Conservation (phyloP, 2,888 invertebrate genomes). For the Notodonta dromedarius region DNA sequence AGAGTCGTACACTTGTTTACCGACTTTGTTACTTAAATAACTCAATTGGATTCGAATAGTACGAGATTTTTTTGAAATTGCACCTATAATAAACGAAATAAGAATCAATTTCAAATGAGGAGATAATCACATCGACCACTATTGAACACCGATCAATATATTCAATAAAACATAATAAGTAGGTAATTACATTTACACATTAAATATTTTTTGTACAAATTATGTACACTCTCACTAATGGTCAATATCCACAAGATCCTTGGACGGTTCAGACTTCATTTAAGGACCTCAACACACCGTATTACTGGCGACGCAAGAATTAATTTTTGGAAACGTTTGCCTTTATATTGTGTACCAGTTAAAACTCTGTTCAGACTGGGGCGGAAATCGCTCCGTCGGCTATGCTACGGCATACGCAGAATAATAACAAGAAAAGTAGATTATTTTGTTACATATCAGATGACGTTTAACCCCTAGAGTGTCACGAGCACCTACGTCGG, state of each 20-base stretch:
- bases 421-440: too few relatives aligned
- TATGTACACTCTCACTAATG: slow-evolving; percentile 63
- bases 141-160: slow-evolving; percentile 22
- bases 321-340: slow-evolving; percentile 28
- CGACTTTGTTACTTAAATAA: too few relatives aligned
- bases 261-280: slow-evolving; percentile 61
- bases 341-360: slow-evolving; percentile 25
- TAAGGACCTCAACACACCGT: slow-evolving; percentile 49
- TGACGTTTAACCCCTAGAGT: too few relatives aligned
- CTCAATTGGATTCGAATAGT: too few relatives aligned
- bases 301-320: slow-evolving; percentile 40
- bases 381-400: not conserved
- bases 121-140: not conserved
- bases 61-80: not conserved
- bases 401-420: too few relatives aligned
- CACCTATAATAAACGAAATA: too few relatives aligned
- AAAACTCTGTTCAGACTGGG: not conserved
- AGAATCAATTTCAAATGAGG: too few relatives aligned
- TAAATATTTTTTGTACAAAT: slow-evolving; percentile 44
- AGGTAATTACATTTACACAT: slow-evolving; percentile 14
- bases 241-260: slow-evolving; percentile 62
- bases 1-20: too few relatives aligned
- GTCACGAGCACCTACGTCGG: too few relatives aligned
- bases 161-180: slow-evolving; percentile 11
- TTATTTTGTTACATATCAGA: too few relatives aligned